These are phyloP conservation scores for Cyanoramphus novaezelandiae DNA, from an alignment of 2,113 vertebrate genomes.

Conservation along the genomic window DNA sequence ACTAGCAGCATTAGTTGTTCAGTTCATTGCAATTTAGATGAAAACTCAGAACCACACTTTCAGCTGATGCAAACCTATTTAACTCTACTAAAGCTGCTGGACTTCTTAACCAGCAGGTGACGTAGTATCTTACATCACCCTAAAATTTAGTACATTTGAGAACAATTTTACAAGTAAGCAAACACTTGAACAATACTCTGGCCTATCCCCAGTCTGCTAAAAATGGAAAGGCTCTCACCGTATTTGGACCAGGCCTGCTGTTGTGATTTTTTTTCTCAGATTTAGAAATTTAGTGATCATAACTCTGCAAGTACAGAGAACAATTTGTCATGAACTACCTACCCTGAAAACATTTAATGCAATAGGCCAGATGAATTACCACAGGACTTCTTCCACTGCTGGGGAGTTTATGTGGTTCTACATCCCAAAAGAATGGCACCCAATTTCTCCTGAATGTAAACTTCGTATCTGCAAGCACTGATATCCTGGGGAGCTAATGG, in stretches of 20 bases:
- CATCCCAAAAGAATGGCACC: neutral
- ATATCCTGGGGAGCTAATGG: rapidly evolving
- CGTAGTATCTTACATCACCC: neutral
- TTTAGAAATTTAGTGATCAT: neutral
- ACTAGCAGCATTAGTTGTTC: neutral
- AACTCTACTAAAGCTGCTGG: neutral
- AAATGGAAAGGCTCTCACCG: neutral
- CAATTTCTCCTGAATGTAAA: neutral
- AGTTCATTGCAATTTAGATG: neutral
- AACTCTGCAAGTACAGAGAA: neutral
- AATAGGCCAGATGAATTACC: neutral
- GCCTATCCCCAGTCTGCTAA: neutral
- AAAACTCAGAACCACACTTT: neutral
- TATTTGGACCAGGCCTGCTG: neutral
- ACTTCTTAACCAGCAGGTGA: neutral
- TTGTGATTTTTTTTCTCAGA: neutral
- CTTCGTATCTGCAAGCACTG: neutral
- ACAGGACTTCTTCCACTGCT: neutral
- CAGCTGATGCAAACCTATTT: neutral
- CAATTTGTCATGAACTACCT: neutral
- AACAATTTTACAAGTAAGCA: neutral
- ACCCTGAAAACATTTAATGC: neutral
- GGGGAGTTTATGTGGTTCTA: neutral
- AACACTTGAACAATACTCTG: neutral
- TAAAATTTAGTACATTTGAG: neutral